phyloP scores from a whole-genome alignment of 2,888 invertebrate species.

The Tenthredo distinguenda region DNA sequence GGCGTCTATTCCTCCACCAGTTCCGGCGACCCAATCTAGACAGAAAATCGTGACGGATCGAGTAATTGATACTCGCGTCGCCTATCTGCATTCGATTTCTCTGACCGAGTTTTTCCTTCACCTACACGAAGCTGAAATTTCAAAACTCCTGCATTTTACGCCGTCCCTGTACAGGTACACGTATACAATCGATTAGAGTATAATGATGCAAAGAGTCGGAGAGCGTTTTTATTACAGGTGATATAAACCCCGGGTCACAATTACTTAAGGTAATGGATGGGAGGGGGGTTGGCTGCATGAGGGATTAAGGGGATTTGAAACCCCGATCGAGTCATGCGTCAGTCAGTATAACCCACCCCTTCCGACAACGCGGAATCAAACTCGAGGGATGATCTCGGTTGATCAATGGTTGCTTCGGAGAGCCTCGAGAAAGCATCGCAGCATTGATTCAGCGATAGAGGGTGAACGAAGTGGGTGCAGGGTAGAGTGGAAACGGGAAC shows the following conservation, averaged over 20 bases:
- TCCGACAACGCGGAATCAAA: slow-evolving; percentile 5
- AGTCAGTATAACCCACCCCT: slow-evolving; percentile 17
- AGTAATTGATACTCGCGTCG: slow-evolving; percentile 18
- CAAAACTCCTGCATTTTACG: no score
- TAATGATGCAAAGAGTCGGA: neutral
- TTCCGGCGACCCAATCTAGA: slow-evolving; percentile 30
- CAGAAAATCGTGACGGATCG: slow-evolving; percentile 28
- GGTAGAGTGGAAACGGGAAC: neutral
- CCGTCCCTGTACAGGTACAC: neutral
- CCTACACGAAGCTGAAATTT: no score
- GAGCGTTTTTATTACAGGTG: slow-evolving; percentile 15
- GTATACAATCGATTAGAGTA: neutral
- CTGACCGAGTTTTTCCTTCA: no score
- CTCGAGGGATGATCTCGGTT: slow-evolving; percentile 24
- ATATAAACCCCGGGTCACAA: slow-evolving; percentile 58
- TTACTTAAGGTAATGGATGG: slow-evolving; percentile 66
- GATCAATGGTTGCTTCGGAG: neutral
- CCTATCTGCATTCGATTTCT: slow-evolving; percentile 12
- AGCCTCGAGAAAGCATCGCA: slow-evolving; percentile 3
- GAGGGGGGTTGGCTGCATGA: slow-evolving; percentile 58
- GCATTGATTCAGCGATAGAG: slow-evolving; percentile 26
- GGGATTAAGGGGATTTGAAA: slow-evolving; percentile 60
- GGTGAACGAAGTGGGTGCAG: neutral
- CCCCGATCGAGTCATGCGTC: slow-evolving; percentile 23
- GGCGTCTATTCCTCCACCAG: neutral